Percentiles rank a stretch among this genome's conserved stretches.
Evolutionary conservation across 2,797 vertebrate species (phyloP).

Genomic region (Chaenodraco wilsoni): DNA sequence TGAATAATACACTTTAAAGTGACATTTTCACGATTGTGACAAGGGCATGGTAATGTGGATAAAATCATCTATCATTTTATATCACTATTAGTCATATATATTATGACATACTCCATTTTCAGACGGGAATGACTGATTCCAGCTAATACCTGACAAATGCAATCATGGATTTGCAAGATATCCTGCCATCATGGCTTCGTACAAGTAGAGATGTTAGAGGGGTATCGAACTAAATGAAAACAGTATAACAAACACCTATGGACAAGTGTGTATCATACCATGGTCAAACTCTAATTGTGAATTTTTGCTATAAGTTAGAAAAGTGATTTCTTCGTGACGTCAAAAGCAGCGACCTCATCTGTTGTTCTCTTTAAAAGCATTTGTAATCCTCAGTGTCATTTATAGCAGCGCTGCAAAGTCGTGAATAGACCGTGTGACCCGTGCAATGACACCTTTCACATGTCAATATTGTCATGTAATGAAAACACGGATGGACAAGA

Average conservation of each 20-base stretch:
- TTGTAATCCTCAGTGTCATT: neutral
- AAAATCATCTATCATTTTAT: slow-evolving; percentile 32
- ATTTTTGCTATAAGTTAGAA: neutral
- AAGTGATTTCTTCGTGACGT: neutral
- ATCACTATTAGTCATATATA: neutral
- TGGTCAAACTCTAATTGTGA: neutral
- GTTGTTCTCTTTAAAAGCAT: neutral
- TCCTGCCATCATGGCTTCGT: neutral
- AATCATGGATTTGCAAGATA: neutral
- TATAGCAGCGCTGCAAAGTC: neutral
- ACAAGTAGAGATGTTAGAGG: neutral
- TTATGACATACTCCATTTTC: neutral
- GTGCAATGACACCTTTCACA: too few relatives aligned
- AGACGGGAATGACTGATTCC: slow-evolving; percentile 5
- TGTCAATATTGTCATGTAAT: too few relatives aligned
- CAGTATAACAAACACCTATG: neutral
- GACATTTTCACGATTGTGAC: slow-evolving; percentile 37
- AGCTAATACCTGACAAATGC: neutral
- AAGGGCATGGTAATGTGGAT: slow-evolving; percentile 24
- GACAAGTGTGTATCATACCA: too few relatives aligned
- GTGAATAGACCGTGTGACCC: too few relatives aligned
- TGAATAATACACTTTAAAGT: slow-evolving; percentile 39
- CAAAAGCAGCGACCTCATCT: neutral
- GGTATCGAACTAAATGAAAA: neutral
- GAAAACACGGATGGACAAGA: too few relatives aligned